Conservation (phyloP, 2,797 vertebrate species). For the Octomys mimax region DNA sequence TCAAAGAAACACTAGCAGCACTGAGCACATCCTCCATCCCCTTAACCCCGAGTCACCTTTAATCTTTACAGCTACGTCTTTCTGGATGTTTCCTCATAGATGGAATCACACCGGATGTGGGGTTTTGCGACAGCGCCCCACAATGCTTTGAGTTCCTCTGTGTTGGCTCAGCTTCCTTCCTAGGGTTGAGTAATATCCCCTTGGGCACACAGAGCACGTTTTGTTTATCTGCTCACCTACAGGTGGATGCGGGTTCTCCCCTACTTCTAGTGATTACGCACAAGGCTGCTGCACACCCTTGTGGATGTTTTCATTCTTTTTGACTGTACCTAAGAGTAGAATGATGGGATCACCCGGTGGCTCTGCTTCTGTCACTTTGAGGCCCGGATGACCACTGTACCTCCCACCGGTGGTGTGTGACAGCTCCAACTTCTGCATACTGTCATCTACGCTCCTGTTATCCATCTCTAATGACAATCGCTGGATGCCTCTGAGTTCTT, state of each 20-base stretch:
- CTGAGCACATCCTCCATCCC: fast-evolving
- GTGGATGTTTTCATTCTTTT: background rate
- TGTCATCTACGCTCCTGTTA: background rate
- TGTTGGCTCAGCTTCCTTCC: background rate
- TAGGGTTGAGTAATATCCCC: background rate
- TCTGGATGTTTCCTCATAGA: too few species aligned
- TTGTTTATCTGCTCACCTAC: background rate
- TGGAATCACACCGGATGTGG: background rate
- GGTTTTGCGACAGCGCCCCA: too few species aligned
- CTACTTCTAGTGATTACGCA: background rate
- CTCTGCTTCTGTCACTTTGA: background rate
- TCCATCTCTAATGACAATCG: background rate
- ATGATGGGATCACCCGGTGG: background rate
- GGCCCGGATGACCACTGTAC: background rate
- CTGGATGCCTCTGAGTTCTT: too few species aligned
- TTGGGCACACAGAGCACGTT: too few species aligned
- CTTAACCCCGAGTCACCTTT: background rate
- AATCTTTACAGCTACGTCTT: background rate
- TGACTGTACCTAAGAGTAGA: too few species aligned
- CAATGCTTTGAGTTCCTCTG: background rate
- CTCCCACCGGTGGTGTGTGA: too few species aligned
- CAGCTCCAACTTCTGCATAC: too few species aligned
- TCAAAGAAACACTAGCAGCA: too few species aligned
- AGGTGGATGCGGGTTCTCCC: background rate
- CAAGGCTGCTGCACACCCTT: too few species aligned